These are phyloP conservation scores for Crypturellus undulatus DNA, from an alignment of 2,113 vertebrate genomes.

Conservation along the genomic window DNA sequence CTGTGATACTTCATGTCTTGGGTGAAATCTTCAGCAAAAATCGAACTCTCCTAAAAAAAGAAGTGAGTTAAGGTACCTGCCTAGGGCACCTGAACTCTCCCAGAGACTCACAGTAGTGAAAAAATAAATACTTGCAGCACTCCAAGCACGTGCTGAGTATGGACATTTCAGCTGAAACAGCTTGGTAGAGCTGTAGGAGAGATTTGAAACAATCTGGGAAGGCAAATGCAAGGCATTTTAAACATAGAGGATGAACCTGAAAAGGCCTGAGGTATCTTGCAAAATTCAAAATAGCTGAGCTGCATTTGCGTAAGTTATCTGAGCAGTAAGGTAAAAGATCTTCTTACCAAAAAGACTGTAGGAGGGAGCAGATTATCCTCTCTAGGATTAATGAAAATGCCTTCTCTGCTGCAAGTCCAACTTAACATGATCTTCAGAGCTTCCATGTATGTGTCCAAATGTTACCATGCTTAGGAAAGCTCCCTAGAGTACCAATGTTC, in stretches of 20 bases:
- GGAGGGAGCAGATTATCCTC: neutral
- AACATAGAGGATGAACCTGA: neutral
- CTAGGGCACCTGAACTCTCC: neutral
- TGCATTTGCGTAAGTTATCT: neutral
- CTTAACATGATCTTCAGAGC: too few relatives aligned
- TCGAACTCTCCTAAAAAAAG: neutral
- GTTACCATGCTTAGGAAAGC: too few relatives aligned
- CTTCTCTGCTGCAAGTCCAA: too few relatives aligned
- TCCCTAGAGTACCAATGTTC: too few relatives aligned
- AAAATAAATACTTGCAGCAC: neutral
- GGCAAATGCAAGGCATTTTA: neutral
- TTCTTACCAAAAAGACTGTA: neutral
- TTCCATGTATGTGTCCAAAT: too few relatives aligned
- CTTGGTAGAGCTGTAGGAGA: neutral
- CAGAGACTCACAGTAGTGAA: neutral
- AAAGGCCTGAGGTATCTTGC: neutral
- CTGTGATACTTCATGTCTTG: neutral
- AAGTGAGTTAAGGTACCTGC: neutral
- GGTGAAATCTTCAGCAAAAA: neutral
- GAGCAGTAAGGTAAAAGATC: neutral
- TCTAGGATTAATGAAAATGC: neutral
- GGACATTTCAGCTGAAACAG: neutral
- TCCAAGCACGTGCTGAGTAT: neutral
- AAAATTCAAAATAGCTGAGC: neutral
- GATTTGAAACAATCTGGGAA: neutral